These are phyloP conservation scores for Tragelaphus imberbis DNA, from an alignment of 2,113 vertebrate genomes.

Conservation along the genomic window DNA sequence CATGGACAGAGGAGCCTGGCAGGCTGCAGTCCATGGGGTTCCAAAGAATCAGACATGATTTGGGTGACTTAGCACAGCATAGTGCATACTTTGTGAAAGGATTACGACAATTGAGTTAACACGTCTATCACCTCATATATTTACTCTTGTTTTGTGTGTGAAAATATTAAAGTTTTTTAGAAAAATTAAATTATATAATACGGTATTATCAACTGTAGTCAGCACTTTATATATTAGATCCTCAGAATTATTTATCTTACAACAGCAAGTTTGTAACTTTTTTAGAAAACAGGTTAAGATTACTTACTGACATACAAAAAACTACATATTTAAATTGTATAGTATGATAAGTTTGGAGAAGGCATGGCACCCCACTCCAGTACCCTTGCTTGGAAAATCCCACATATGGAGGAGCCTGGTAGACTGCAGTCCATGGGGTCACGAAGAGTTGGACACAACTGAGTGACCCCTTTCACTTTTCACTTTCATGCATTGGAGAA, in stretches of 20 bases:
- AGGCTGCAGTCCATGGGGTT: background rate
- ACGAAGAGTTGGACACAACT: too few species aligned
- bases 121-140: background rate
- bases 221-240: background rate
- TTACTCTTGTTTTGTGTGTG: too few species aligned
- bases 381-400: too few species aligned
- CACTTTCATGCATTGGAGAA: too few species aligned
- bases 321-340: background rate
- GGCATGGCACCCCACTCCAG: too few species aligned
- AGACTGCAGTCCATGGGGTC: too few species aligned
- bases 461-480: too few species aligned
- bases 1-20: background rate
- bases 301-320: background rate
- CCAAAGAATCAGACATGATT: background rate
- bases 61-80: background rate
- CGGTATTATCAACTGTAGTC: background rate
- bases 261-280: background rate
- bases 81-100: background rate
- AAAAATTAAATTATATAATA: background rate
- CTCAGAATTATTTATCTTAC: background rate
- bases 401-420: too few species aligned
- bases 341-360: background rate
- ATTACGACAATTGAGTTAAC: background rate
- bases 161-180: background rate
- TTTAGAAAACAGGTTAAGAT: background rate